Evolutionary conservation across 2,888 invertebrate genomes (phyloP), one percentile per base, ranked within the genome.

Genomic region (Phlogophora meticulosa): DNA sequence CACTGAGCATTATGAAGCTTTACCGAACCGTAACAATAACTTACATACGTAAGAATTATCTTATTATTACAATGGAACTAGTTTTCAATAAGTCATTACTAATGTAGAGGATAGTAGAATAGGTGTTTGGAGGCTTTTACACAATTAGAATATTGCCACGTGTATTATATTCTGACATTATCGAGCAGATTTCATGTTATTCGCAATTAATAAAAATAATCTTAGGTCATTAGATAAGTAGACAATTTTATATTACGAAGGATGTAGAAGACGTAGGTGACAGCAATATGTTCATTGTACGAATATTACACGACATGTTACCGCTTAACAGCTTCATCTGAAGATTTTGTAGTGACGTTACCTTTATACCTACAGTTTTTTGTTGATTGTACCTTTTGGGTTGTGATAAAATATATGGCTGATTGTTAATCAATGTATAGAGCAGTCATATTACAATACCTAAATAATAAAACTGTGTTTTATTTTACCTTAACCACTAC

Each of bases 61-160:
- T 72, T 76, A 71, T 28, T 84, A 85, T 85, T 84, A 88, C 81
- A 84, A 83, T 88, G 85, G 74, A 75, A 83, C 83, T 88, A 88
- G 84, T 84, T 85, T 83, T 82, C 76, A 85, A 72, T 85, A 87
- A 85, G 85, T 77, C 74, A 81, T 75, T 81, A 82, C 66, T 85
- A 79, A 84, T 76, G 86, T 92, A 93, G 90, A 86, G 64, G 85
- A 87, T 85, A 65, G 92, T 94, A 92, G 92, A 84, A 87, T 94
- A 94, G 94, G 92, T 90, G 94, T 95, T 95, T 95, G 91, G 95
- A 95, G 85, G 95, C 95, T 95, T 95, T 95, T 95, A 95, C 95
- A 95, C 94, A 80, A 90, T 87, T 93, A 92, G 88, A 85, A 87
- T 90, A 91, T 89, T 88, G 86, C 87, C 92, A 93, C 90, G 72